phyloP scores from a whole-genome alignment of 92 coral and sea anemone species.

The Micromussa lordhowensis region DNA sequence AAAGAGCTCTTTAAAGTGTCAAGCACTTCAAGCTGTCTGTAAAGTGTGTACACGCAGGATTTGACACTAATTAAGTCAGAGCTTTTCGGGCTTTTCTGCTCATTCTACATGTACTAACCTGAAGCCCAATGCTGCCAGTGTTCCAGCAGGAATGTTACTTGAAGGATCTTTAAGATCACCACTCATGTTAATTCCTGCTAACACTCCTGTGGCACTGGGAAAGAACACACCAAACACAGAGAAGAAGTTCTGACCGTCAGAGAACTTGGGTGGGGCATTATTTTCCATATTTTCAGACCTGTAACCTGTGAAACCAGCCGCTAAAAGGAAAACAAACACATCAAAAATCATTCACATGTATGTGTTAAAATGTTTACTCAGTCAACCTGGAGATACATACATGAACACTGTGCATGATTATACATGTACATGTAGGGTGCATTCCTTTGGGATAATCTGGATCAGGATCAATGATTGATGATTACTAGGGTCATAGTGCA shows the following conservation, averaged over 20 bases:
- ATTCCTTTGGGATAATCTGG: too few species aligned
- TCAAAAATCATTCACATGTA: too few species aligned
- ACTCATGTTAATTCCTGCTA: constrained; percentile 99
- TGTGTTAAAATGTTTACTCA: background rate
- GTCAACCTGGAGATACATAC: background rate
- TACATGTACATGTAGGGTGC: background rate
- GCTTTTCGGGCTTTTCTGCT: too few species aligned
- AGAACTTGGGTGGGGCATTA: constrained; percentile 87
- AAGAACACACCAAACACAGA: constrained; percentile 97
- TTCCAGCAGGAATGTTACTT: constrained; percentile 93
- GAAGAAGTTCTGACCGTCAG: constrained; percentile 86
- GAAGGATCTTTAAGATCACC: constrained; percentile 98
- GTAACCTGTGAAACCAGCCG: constrained; percentile 98
- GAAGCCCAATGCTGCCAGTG: constrained; percentile 95
- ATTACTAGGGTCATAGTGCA: too few species aligned
- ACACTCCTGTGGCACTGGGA: constrained; percentile 97
- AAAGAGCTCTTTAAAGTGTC: too few species aligned
- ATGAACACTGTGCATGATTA: background rate
- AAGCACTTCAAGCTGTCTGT: too few species aligned
- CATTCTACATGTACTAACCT: constrained; percentile 56
- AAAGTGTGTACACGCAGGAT: background rate
- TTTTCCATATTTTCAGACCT: constrained; percentile 92
- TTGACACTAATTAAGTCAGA: background rate
- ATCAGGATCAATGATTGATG: too few species aligned
- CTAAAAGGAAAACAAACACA: constrained; percentile 52